These are phyloP conservation scores for Eupelmus urozonus DNA, from an alignment of 2,888 invertebrate species.

Conservation along the genomic window DNA sequence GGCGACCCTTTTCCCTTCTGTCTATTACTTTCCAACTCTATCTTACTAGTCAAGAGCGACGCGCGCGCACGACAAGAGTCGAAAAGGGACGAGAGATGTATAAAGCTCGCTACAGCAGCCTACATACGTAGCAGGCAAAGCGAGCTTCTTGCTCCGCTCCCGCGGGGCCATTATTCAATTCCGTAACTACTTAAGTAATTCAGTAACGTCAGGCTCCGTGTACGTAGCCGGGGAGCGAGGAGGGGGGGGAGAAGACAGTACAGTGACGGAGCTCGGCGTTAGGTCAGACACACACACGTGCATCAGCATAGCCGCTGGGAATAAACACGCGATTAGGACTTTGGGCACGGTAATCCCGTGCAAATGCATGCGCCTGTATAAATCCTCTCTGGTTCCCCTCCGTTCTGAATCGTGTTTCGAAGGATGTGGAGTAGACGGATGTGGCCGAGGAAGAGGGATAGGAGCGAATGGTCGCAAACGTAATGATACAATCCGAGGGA, in stretches of 20 bases:
- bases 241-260: not conserved
- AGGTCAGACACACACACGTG: conserved; percentile 19
- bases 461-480: too few relatives aligned
- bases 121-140: conserved; percentile 1
- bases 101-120: not conserved
- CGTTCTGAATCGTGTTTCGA: too few relatives aligned
- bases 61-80: not conserved
- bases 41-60: too few relatives aligned
- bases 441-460: too few relatives aligned
- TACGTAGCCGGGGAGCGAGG: not conserved
- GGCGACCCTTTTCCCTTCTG: too few relatives aligned
- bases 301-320: too few relatives aligned
- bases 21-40: too few relatives aligned
- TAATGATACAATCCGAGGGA: too few relatives aligned
- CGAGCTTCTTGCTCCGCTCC: conserved; percentile 6
- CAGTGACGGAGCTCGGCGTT: conserved; percentile 11
- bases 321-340: conserved; percentile 22
- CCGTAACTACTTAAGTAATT: conserved; percentile 39
- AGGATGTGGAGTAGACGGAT: too few relatives aligned
- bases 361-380: not conserved
- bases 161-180: conserved; percentile 41
- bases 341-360: not conserved
- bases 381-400: too few relatives aligned
- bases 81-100: conserved; percentile 3
- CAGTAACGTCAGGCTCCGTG: conserved; percentile 1